phyloP scores from a whole-genome alignment of 1,140 invertebrate genomes.

The Drosophila lacteicornis region DNA sequence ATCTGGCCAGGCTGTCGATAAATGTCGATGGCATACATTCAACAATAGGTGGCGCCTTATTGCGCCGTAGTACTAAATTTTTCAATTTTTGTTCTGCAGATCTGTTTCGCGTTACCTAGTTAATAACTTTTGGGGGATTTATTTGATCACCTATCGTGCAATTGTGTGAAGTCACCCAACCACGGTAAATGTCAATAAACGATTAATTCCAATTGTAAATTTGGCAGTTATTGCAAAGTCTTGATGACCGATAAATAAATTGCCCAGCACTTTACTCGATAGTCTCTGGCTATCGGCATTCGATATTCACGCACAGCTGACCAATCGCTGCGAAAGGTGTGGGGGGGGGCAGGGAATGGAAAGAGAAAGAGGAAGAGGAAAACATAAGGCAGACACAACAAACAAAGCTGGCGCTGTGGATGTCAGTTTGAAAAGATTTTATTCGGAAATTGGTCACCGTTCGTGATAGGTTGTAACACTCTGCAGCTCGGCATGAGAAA shows the following conservation, averaged over 20 bases:
- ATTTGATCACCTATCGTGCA: too few species aligned
- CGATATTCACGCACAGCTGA: conserved; percentile 15
- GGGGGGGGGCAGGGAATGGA: background rate
- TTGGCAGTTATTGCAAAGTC: background rate
- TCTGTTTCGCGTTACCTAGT: too few species aligned
- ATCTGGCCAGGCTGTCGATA: background rate
- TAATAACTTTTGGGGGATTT: too few species aligned
- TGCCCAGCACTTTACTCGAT: background rate
- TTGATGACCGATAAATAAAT: too few species aligned
- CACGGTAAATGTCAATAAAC: background rate
- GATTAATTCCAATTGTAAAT: background rate
- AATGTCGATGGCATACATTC: background rate
- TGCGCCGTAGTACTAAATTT: background rate
- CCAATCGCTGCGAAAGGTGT: background rate
- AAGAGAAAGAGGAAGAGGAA: background rate
- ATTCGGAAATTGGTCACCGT: conserved; percentile 22
- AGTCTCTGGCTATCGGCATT: background rate
- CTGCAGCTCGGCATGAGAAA: conserved; percentile 2
- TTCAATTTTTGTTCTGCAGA: too few species aligned
- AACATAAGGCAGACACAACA: conserved; percentile 37
- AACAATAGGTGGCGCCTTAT: background rate
- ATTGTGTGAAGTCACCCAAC: too few species aligned
- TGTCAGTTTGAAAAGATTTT: conserved; percentile 19
- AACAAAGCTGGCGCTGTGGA: conserved; percentile 43
- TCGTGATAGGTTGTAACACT: conserved; percentile 12